A percentile compares a stretch with the other conserved stretches of the same genome.
Conservation (phyloP, 2,113 vertebrate genomes). For the Bufo bufo region DNA sequence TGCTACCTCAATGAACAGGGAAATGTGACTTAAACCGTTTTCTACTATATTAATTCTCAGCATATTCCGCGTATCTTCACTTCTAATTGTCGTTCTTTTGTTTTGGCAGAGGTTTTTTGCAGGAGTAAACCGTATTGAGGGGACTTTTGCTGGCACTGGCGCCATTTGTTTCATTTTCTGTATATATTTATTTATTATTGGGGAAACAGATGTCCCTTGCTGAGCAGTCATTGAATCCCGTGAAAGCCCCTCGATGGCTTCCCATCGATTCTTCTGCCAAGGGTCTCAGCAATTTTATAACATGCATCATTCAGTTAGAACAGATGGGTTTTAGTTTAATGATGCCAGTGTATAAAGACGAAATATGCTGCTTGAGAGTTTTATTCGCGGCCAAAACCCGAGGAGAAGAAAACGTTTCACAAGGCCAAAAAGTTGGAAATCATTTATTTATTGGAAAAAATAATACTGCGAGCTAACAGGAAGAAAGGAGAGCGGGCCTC, state of each 20-base stretch:
- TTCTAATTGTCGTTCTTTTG: not conserved
- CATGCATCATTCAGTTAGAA: slow-evolving; percentile 44
- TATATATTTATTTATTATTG: slow-evolving; percentile 30
- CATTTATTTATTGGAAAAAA: slow-evolving; percentile 39
- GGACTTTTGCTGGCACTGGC: not conserved
- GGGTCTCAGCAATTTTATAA: slow-evolving; percentile 52
- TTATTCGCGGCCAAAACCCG: slow-evolving; percentile 30
- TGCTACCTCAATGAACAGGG: slow-evolving; percentile 6
- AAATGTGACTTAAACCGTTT: not conserved
- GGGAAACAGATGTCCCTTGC: slow-evolving; percentile 46
- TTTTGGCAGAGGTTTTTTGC: slow-evolving; percentile 15
- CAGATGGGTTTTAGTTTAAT: slow-evolving; percentile 53
- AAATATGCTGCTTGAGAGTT: slow-evolving; percentile 46
- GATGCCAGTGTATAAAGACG: slow-evolving; percentile 49
- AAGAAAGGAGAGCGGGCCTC: not conserved
- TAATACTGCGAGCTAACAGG: slow-evolving; percentile 22
- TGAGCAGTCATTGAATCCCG: slow-evolving; percentile 30
- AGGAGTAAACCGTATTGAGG: not conserved
- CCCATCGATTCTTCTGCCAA: slow-evolving; percentile 44
- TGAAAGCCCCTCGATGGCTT: slow-evolving; percentile 49
- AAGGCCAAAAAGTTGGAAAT: slow-evolving; percentile 36
- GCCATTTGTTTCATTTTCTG: slow-evolving; percentile 2
- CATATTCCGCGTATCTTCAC: slow-evolving; percentile 7
- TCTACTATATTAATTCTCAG: not conserved
- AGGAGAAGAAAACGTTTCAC: slow-evolving; percentile 1